phyloP scores from a whole-genome alignment of 1,140 invertebrate species.

The Amyelois transitella region DNA sequence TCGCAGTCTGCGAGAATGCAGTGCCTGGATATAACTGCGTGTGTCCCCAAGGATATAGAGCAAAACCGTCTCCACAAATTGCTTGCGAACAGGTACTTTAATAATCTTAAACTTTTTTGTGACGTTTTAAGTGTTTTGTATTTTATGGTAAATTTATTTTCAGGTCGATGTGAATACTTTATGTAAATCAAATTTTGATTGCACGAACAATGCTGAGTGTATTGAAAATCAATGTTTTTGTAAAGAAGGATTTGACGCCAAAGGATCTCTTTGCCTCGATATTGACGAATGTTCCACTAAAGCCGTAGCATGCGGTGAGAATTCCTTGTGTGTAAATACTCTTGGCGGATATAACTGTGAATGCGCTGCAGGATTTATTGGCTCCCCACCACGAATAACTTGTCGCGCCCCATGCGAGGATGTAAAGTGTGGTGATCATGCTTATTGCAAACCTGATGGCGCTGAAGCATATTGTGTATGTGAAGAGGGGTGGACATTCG shows the following conservation, averaged over 20 bases:
- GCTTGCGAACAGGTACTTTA: slow-evolving; percentile 86
- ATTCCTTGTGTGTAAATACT: slow-evolving; percentile 88
- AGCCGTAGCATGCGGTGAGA: slow-evolving; percentile 83
- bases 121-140: neutral
- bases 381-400: slow-evolving; percentile 83
- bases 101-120: slow-evolving; percentile 3
- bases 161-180: slow-evolving; percentile 88
- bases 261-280: slow-evolving; percentile 85
- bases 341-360: slow-evolving; percentile 90
- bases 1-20: slow-evolving; percentile 92
- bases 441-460: slow-evolving; percentile 91
- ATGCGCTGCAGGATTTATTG: slow-evolving; percentile 90
- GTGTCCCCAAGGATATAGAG: slow-evolving; percentile 91
- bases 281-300: slow-evolving; percentile 87
- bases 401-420: slow-evolving; percentile 95
- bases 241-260: slow-evolving; percentile 88
- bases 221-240: slow-evolving; percentile 93
- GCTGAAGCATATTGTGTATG: slow-evolving; percentile 94
- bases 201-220: slow-evolving; percentile 93
- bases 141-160: slow-evolving; percentile 22
- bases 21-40: slow-evolving; percentile 90
- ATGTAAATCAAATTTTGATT: slow-evolving; percentile 93
- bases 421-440: slow-evolving; percentile 90
- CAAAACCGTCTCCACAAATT: slow-evolving; percentile 85
- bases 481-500: slow-evolving; percentile 94